phyloP scores from a whole-genome alignment of 35 echinoderm and acorn worm species.

The Acanthaster planci region DNA sequence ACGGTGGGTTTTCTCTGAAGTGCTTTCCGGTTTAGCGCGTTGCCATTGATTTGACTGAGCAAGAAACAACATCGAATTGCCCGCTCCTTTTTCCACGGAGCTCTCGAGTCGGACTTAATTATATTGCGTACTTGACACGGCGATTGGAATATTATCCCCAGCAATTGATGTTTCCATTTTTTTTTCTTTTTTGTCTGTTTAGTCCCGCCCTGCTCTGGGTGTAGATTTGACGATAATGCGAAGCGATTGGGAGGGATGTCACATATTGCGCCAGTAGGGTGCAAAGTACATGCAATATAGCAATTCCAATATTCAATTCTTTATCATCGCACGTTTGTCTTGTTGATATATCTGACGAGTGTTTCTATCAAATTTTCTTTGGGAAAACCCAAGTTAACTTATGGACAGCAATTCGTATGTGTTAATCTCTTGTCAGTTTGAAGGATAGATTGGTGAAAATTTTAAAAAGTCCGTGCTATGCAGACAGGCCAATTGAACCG shows the following conservation, averaged over 20 bases:
- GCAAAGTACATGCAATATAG: conserved; percentile 19
- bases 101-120: conserved; percentile 26
- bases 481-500: too few species aligned
- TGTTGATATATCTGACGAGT: too few species aligned
- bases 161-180: conserved; percentile 34
- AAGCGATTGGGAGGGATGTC: conserved; percentile 7
- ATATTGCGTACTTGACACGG: conserved; percentile 31
- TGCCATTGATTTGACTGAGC: conserved; percentile 18
- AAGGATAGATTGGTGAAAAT: too few species aligned
- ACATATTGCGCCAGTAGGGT: background rate
- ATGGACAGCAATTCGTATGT: too few species aligned
- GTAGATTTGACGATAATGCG: conserved; percentile 23
- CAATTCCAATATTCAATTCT: too few species aligned
- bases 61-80: conserved; percentile 4
- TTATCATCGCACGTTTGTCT: too few species aligned
- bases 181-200: background rate
- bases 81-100: background rate
- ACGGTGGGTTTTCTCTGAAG: background rate
- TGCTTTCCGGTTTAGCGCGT: conserved; percentile 27
- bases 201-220: background rate
- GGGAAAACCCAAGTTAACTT: too few species aligned
- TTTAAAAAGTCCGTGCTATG: too few species aligned
- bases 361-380: too few species aligned
- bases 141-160: conserved; percentile 25
- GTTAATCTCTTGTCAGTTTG: too few species aligned